Percentiles rank a stretch among this genome's conserved stretches.
Conservation (phyloP, 2,797 vertebrate species). For the Phataginus tricuspis region DNA sequence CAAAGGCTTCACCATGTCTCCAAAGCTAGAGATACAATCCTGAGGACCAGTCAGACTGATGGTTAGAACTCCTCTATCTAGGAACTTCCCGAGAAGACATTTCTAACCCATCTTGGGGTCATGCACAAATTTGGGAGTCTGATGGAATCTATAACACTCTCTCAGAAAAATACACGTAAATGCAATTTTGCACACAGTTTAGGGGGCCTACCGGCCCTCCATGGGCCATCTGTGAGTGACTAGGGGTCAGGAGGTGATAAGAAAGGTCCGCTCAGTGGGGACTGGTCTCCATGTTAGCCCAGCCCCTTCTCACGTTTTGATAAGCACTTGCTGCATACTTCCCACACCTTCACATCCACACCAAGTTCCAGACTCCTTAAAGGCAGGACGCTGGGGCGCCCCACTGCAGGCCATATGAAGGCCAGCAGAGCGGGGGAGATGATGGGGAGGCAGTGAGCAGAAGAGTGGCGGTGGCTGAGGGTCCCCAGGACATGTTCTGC, state of each 20-base stretch:
- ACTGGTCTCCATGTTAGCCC: rapidly evolving
- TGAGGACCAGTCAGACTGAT: background rate
- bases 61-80: background rate
- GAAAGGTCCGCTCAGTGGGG: background rate
- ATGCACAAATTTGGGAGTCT: background rate
- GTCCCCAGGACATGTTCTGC: constrained; percentile 71
- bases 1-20: background rate
- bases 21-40: background rate
- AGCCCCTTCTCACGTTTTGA: background rate
- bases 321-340: background rate
- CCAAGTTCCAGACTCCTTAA: background rate
- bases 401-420: background rate
- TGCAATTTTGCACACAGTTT: background rate
- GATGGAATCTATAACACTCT: background rate
- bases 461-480: background rate
- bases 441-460: background rate
- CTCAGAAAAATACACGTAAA: background rate
- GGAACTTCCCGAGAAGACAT: background rate
- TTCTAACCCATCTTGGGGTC: background rate
- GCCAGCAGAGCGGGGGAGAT: constrained; percentile 16
- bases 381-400: background rate
- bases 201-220: background rate
- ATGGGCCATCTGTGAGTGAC: background rate
- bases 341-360: background rate
- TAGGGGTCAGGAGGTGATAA: background rate